Percentiles rank a stretch among this genome's conserved stretches.
phyloP scores from a whole-genome alignment of 2,888 invertebrate genomes.

The Opisthograptis luteolata region DNA sequence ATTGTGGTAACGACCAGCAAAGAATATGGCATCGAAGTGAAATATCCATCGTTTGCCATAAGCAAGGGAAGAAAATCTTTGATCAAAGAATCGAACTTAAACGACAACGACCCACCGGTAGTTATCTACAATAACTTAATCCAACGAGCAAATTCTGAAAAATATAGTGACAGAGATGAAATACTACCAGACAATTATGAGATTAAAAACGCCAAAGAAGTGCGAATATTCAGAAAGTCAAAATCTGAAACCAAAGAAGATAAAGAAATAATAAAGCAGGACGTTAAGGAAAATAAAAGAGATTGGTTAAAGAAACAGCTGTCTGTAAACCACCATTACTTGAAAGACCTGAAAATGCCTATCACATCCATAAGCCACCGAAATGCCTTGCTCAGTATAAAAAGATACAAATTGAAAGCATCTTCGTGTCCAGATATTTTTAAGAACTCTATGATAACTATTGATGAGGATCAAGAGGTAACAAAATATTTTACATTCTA shows the following conservation, averaged over 20 bases:
- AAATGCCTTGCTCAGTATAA: constrained; percentile 92
- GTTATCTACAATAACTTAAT: constrained; percentile 56
- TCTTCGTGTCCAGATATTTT: constrained; percentile 97
- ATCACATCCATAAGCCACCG: constrained; percentile 94
- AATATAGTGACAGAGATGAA: constrained; percentile 49
- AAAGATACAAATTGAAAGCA: constrained; percentile 91
- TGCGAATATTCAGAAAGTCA: constrained; percentile 49
- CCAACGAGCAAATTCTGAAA: constrained; percentile 67
- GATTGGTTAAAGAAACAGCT: constrained; percentile 79
- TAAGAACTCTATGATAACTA: constrained; percentile 94
- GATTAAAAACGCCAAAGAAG: constrained; percentile 54
- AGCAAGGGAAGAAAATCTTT: constrained; percentile 37
- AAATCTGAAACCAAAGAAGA: constrained; percentile 62
- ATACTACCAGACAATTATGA: constrained; percentile 51
- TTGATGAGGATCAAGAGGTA: constrained; percentile 91
- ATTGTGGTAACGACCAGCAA: constrained; percentile 62
- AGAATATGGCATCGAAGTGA: constrained; percentile 54
- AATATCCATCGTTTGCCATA: constrained; percentile 55
- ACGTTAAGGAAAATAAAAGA: constrained; percentile 70
- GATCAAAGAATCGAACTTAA: constrained; percentile 36
- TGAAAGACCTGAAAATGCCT: constrained; percentile 89
- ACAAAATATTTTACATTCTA: constrained; percentile 34
- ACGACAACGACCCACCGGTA: constrained; percentile 56
- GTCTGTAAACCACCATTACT: constrained; percentile 87
- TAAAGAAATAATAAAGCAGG: constrained; percentile 69